phyloP scores from a whole-genome alignment of 92 coral and sea anemone species.

The Phenganax subtilis region DNA sequence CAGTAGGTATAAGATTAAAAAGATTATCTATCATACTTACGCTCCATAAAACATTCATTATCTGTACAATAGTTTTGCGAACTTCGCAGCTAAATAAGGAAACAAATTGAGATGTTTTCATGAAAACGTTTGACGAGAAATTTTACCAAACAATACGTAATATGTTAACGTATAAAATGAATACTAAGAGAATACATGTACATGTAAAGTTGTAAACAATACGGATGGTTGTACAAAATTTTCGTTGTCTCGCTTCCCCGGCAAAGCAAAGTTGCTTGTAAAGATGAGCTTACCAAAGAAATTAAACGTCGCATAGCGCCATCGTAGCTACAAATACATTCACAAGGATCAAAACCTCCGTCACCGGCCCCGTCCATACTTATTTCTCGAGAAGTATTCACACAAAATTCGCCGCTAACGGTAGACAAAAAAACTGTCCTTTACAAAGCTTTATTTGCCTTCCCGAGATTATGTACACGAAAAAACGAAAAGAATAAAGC shows the following conservation, averaged over 20 bases:
- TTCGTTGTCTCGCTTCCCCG: not conserved
- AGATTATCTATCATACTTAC: constrained; percentile 53
- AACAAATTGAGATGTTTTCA: constrained; percentile 14
- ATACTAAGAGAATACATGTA: too few relatives aligned
- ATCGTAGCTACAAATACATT: constrained; percentile 92
- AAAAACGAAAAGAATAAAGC: constrained; percentile 1
- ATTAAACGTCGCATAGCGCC: constrained; percentile 97
- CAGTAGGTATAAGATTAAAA: too few relatives aligned
- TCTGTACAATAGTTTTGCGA: constrained; percentile 98
- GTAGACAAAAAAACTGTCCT: not conserved
- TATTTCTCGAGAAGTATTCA: not conserved
- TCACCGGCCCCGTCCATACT: constrained; percentile 72
- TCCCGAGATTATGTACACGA: not conserved
- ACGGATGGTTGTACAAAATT: too few relatives aligned
- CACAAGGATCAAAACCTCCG: constrained; percentile 94
- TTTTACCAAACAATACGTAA: constrained; percentile 9
- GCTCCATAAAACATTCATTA: constrained; percentile 88
- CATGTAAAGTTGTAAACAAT: too few relatives aligned
- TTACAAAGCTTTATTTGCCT: constrained; percentile 1
- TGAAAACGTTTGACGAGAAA: not conserved
- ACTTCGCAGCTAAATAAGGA: constrained; percentile 63
- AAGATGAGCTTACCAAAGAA: constrained; percentile 70
- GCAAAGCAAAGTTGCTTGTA: not conserved
- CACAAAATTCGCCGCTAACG: not conserved
- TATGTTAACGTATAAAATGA: not conserved